A percentile compares a stretch with the other conserved stretches of the same genome.
Evolutionary conservation across 1,140 invertebrate species (phyloP).

Genomic region (Mylabris phalerata): DNA sequence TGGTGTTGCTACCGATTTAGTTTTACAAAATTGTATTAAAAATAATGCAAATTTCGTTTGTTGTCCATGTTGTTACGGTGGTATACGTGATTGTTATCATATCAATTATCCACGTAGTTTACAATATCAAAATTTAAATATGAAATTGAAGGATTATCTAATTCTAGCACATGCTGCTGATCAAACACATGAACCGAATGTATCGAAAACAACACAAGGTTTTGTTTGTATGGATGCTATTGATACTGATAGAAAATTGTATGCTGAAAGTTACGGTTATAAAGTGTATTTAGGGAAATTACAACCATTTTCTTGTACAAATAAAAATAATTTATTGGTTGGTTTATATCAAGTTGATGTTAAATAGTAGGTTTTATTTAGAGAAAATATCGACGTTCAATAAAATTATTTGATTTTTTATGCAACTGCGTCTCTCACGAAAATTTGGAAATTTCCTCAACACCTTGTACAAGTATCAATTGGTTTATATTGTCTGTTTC

Average conservation of each 20-base stretch:
- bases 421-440: no score
- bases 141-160: conserved; percentile 49
- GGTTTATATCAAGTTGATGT: conserved; percentile 42
- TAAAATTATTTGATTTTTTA: no score
- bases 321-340: conserved; percentile 89
- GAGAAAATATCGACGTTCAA: no score
- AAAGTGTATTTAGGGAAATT: conserved; percentile 67
- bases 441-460: no score
- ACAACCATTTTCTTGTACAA: conserved; percentile 73
- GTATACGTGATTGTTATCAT: conserved; percentile 65
- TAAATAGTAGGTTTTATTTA: no score
- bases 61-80: conserved; percentile 93
- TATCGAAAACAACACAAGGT: conserved; percentile 63
- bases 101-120: conserved; percentile 66
- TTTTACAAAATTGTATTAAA: conserved; percentile 74
- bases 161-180: conserved; percentile 83
- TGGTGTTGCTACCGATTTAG: conserved; percentile 89
- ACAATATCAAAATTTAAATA: conserved; percentile 43
- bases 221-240: conserved; percentile 79
- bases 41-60: conserved; percentile 76
- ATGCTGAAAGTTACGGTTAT: conserved; percentile 70
- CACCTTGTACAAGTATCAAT: no score
- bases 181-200: conserved; percentile 72
- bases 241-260: conserved; percentile 74
- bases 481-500: no score